Evolutionary conservation across 2,113 vertebrate species (phyloP).

Genomic region (Pogona vitticeps): DNA sequence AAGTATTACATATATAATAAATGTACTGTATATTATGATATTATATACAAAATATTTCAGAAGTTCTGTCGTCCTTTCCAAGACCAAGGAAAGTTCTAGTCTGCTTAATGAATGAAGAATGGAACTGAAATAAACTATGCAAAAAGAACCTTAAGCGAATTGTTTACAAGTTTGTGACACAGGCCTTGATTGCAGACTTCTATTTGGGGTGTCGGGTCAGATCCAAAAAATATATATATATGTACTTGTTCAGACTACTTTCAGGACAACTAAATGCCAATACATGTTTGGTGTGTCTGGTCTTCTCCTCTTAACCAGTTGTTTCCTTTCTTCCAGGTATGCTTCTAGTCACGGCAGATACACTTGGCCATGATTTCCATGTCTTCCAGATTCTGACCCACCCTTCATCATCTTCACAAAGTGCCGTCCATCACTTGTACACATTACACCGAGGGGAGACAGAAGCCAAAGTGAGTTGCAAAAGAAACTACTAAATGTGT

Average conservation of each 20-base stretch:
- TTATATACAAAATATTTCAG: background rate
- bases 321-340: conserved; percentile 81
- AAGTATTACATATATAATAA: background rate
- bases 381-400: conserved; percentile 98
- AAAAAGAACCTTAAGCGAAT: background rate
- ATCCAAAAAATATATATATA: background rate
- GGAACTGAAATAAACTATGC: background rate
- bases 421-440: conserved; percentile 96
- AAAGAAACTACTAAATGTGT: conserved; percentile 44
- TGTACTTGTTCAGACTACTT: background rate
- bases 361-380: conserved; percentile 95
- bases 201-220: background rate
- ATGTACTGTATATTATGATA: too few species aligned
- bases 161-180: background rate
- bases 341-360: conserved; percentile 96
- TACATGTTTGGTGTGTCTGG: conserved; percentile 30
- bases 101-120: background rate
- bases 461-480: conserved; percentile 93
- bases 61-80: background rate
- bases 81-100: background rate
- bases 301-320: background rate
- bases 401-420: conserved; percentile 95
- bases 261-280: background rate
- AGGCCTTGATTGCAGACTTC: background rate
- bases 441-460: conserved; percentile 98